Percentiles rank a stretch among this genome's conserved stretches.
These are phyloP conservation scores for Auanema freiburgensis DNA, from an alignment of 2,888 invertebrate species.

Conservation along the genomic window DNA sequence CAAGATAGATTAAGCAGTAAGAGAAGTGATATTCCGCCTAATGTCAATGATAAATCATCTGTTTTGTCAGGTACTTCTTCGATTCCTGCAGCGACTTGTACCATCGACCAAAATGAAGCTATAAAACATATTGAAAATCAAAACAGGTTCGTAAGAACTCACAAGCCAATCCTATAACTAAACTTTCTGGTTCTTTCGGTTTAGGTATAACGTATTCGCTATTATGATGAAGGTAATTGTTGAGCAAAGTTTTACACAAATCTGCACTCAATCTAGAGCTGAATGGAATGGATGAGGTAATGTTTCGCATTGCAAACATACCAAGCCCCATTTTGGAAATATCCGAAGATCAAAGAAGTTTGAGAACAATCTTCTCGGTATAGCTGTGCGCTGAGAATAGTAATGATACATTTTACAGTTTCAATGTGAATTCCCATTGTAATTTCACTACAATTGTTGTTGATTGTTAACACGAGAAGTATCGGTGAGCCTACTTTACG, in stretches of 20 bases:
- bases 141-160: conserved; percentile 39
- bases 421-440: conserved; percentile 65
- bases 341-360: conserved; percentile 64
- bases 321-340: conserved; percentile 64
- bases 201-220: conserved; percentile 34
- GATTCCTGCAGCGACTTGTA: conserved; percentile 48
- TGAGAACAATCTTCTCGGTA: conserved; percentile 65
- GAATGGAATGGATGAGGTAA: conserved; percentile 45
- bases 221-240: conserved; percentile 66
- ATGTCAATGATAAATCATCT: conserved; percentile 64
- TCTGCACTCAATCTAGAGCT: conserved; percentile 58
- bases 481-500: neutral
- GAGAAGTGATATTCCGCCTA: conserved; percentile 87
- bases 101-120: conserved; percentile 63
- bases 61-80: conserved; percentile 27
- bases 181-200: conserved; percentile 75
- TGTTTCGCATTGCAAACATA: conserved; percentile 7
- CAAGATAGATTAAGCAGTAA: conserved; percentile 80
- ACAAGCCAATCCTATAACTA: conserved; percentile 79
- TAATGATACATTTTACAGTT: conserved; percentile 66
- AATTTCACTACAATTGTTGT: conserved; percentile 45
- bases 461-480: neutral
- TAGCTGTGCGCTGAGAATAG: conserved; percentile 68
- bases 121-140: conserved; percentile 13
- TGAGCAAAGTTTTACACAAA: conserved; percentile 65